phyloP scores from a whole-genome alignment of 2,797 vertebrate genomes.

The Sparus aurata region DNA sequence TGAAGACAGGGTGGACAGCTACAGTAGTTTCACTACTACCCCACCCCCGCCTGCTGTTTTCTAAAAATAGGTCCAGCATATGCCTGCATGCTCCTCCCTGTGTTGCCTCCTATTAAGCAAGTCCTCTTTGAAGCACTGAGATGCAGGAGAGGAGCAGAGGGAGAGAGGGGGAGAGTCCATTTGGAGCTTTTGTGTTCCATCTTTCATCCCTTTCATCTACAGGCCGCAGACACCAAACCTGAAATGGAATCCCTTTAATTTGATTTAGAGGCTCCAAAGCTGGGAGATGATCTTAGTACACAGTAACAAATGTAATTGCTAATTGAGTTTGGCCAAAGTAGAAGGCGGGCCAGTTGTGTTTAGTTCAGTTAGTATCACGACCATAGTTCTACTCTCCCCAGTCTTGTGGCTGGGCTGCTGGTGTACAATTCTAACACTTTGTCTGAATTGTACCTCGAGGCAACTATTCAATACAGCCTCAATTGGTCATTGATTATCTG shows the following conservation, averaged over 20 bases:
- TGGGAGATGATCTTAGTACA: constrained; percentile 48
- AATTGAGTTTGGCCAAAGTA: constrained; percentile 65
- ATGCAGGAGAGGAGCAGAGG: constrained; percentile 49
- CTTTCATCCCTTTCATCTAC: constrained; percentile 64
- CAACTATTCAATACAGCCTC: constrained; percentile 23
- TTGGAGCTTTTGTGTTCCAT: constrained; percentile 66
- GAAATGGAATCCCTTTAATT: constrained; percentile 79
- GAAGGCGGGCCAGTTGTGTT: constrained; percentile 37
- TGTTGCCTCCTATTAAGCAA: constrained; percentile 75
- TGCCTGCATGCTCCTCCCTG: constrained; percentile 71
- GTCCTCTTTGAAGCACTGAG: constrained; percentile 75
- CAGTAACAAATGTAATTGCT: constrained; percentile 59
- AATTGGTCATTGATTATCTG: constrained; percentile 48
- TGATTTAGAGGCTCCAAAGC: constrained; percentile 66
- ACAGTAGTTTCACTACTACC: constrained; percentile 67
- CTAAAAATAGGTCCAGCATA: constrained; percentile 80
- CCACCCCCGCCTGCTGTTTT: constrained; percentile 54
- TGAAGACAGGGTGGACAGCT: constrained; percentile 53
- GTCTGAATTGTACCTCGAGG: constrained; percentile 33
- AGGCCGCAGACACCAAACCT: constrained; percentile 58
- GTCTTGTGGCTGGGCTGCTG: neutral
- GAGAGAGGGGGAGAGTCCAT: constrained; percentile 59
- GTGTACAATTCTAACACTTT: neutral
- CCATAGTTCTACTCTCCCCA: constrained; percentile 30
- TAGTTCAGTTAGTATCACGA: constrained; percentile 22